Base-by-base conservation (phyloP, 2,113 vertebrate species). In the Pseudonaja textilis region DNA sequence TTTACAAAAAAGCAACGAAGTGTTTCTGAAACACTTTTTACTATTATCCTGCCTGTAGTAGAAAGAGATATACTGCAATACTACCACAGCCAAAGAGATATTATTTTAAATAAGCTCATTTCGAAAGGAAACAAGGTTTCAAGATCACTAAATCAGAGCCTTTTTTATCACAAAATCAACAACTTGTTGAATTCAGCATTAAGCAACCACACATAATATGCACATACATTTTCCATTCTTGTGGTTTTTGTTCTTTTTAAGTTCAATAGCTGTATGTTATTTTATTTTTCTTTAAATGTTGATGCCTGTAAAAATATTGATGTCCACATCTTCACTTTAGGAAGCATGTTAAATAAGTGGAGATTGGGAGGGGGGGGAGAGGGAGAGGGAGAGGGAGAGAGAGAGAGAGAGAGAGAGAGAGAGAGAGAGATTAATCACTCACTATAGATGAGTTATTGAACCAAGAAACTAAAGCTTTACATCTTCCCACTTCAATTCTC, bases 181-280 rank as follows among this genome's bases (percentile, higher is more conserved):
- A 16, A 26, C 52, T 23, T 85, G 92, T 92, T 93, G 14, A 92
- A 23, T 92, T 90, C 93, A 87, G 87, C 93, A 91, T 89, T 93
- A 92, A 92, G 87, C 88, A 93, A 93, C 93, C 23, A 0, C 92
- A 91, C 89, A 55, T 39, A 47, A 95, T 93, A 92, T 74, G 45
- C 91, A 50, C 34, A 89, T 29, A 64, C 81, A 88, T 57, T 87
- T 87, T 91, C 95, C 90, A 52, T 93, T 93, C 50, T 95, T 93
- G 12, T 0, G 57, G 26, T 39, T 89, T 93, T 74, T 94, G 7
- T 92, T 1, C 52, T 56, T 34, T 90, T 87, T 50, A n/a, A 42
- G 25, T 90, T 87, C 91, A 94, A 61, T 90, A 96, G 6, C 69
- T 61, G 45, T 54, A 64, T 90, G n/a, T 23, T 39, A 50, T 50